Base-by-base conservation (phyloP, 1,140 invertebrate species). In the Drosophila burlai region DNA sequence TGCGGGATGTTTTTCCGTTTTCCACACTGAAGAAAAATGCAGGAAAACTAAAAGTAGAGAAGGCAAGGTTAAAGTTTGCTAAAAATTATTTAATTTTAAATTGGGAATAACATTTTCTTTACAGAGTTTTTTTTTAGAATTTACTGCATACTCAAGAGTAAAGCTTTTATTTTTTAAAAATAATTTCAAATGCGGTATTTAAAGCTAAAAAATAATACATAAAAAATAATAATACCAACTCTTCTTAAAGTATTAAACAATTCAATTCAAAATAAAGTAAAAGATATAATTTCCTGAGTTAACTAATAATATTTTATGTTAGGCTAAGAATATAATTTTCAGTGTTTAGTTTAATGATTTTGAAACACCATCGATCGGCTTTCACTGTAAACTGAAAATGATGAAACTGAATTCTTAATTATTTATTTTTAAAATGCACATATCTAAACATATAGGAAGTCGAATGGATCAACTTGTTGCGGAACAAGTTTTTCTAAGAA, bases 1-100 rank as follows among this genome's bases (percentile, higher is more conserved):
- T 34, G 9, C 38, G 55, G 43, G 71, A 74, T 73, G 69, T 50
- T 73, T 73, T 73, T 61, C 71, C 55, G 67, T 50, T 73, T 73
- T 73, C n/a, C 49, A 47, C 67, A 68, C 64, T 55, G 63, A 4
- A 40, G 34, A 34, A 61, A 69, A 21, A 15, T n/a, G 0, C 1
- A n/a, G 6, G 2, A 24, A 36, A 36, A n/a, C 18, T 13, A 6
- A 13, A 16, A 34, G 6, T 0, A 34, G 2, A 13, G 8, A 18
- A 18, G 7, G 3, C 7, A 2, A 26, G 21, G 0, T 15, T 47
- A 0, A 8, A 15, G 13, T 24, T 13, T 21, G 13, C 15, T 3
- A 15, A 9, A 9, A 29, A 1, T 13, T n/a, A 21, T n/a, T 0
- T 9, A 6, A 50, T 29, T 29, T 50, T 34, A 34, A 34, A 4